Conservation (phyloP, 2,888 invertebrate genomes). For the Nephrotoma appendiculata region DNA sequence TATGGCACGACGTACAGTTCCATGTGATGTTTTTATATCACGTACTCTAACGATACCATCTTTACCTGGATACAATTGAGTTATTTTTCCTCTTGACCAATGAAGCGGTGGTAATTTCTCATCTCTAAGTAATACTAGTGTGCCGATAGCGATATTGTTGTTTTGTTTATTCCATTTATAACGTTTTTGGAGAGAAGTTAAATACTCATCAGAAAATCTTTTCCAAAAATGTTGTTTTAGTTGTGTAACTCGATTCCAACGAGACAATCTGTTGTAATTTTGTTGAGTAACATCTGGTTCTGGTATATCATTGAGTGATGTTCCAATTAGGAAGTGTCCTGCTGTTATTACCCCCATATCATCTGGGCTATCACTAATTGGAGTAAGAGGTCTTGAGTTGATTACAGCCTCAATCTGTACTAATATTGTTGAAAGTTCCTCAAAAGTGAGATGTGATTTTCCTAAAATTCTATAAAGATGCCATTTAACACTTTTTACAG, state of each 20-base stretch:
- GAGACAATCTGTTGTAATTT: too few relatives aligned
- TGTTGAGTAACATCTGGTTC: background rate
- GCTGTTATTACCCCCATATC: background rate
- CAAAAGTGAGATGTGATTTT: too few relatives aligned
- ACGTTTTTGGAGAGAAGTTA: background rate
- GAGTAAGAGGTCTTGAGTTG: too few relatives aligned
- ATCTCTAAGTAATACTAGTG: background rate
- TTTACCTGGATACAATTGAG: background rate
- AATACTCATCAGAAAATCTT: background rate
- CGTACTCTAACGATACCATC: background rate
- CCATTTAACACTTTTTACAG: background rate
- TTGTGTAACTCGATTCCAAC: background rate
- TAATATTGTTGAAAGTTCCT: too few relatives aligned
- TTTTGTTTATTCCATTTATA: background rate
- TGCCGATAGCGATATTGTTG: background rate
- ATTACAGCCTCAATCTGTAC: too few relatives aligned
- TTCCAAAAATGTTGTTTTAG: background rate
- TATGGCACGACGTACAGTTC: background rate
- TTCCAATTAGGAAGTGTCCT: background rate
- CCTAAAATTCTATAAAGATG: background rate
- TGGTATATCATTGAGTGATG: background rate
- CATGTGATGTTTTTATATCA: background rate
- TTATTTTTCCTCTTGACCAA: background rate
- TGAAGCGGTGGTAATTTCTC: background rate
- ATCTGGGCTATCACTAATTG: background rate